Evolutionary conservation across 2,888 invertebrate species (phyloP).

Genomic region (Hedya salicella): DNA sequence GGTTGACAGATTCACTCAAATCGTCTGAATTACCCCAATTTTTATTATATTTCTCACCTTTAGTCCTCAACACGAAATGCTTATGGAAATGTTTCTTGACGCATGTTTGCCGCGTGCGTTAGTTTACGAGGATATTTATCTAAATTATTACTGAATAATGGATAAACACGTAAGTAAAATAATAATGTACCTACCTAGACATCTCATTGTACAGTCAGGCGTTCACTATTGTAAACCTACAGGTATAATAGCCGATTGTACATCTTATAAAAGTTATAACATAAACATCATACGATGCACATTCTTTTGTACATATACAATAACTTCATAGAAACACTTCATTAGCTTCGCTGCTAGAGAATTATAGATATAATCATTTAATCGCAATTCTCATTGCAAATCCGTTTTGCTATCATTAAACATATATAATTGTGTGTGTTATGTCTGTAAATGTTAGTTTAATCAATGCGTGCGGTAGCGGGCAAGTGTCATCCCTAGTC

Average conservation of each 20-base stretch:
- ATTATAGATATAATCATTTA: too few species aligned
- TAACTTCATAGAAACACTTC: too few species aligned
- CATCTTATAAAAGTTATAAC: too few species aligned
- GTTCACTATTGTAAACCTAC: too few species aligned
- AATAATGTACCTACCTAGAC: neutral
- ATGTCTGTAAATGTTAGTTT: neutral
- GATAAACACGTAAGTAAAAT: too few species aligned
- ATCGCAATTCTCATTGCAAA: too few species aligned
- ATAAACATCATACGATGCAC: too few species aligned
- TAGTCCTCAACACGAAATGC: neutral
- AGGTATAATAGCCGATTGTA: too few species aligned
- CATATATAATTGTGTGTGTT: neutral
- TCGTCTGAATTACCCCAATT: slow-evolving; percentile 2
- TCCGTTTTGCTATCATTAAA: too few species aligned
- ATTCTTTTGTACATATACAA: too few species aligned
- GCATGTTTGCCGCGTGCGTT: neutral
- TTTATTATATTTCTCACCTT: slow-evolving; percentile 17
- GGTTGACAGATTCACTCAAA: slow-evolving; percentile 32
- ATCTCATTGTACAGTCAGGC: too few species aligned
- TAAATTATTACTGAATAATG: neutral
- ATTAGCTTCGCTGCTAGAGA: too few species aligned
- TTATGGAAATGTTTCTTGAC: neutral
- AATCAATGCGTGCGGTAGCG: slow-evolving; percentile 5
- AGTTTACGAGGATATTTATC: slow-evolving; percentile 1
- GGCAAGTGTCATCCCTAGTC: slow-evolving; percentile 33